Evolutionary conservation across 2,888 invertebrate species (phyloP).

Genomic region (Frankliniella intonsa): DNA sequence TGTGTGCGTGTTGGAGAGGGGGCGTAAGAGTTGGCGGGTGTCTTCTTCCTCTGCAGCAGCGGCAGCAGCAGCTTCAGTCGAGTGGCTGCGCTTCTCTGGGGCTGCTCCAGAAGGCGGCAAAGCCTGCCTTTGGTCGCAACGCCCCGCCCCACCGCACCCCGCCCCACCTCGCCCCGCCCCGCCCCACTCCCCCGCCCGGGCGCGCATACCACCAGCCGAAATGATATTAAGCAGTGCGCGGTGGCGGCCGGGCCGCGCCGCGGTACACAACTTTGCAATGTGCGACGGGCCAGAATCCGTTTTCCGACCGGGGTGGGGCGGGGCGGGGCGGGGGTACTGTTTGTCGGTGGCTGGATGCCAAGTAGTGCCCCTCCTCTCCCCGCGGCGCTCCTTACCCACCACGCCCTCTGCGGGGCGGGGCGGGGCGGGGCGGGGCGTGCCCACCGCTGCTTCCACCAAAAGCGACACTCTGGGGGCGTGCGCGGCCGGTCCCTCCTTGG

Average conservation of each 20-base stretch:
- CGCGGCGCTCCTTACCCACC: neutral
- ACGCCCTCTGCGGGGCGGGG: neutral
- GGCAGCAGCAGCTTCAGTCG: no score
- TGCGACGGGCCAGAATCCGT: neutral
- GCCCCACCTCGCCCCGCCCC: no score
- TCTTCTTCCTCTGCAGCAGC: no score
- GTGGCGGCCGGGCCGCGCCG: neutral
- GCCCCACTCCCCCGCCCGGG: neutral
- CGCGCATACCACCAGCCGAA: neutral
- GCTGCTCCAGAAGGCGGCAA: no score
- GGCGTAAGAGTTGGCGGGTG: no score
- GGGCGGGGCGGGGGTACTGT: neutral
- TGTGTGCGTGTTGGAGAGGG: no score
- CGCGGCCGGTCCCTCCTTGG: no score
- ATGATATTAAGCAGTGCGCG: constrained; percentile 4
- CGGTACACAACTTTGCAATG: constrained; percentile 4
- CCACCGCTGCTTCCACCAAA: neutral
- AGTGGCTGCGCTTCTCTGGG: no score
- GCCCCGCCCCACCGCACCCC: no score
- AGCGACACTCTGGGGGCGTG: neutral
- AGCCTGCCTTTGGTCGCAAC: no score
- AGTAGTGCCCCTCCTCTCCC: neutral
- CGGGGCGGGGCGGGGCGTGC: neutral
- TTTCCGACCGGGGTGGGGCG: neutral
- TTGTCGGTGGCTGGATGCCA: constrained; percentile 13